A percentile compares a stretch with the other conserved stretches of the same genome.
Conservation (phyloP, 2,888 invertebrate species). For the Sinopyrophorus schimmeli region DNA sequence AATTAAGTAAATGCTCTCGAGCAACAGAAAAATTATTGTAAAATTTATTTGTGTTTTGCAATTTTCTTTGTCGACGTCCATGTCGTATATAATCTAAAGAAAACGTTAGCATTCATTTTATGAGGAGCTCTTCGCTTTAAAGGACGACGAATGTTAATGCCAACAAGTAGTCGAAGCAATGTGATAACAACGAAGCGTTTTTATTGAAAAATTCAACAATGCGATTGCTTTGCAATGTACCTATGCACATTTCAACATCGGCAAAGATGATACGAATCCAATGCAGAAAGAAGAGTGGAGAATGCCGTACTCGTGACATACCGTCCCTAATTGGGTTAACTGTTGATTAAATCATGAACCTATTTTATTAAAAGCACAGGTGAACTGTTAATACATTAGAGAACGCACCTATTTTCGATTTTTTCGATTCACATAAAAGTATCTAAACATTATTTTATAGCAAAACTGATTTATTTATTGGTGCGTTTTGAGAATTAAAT, state of each 20-base stretch:
- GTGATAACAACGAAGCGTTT: not conserved
- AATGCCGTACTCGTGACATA: slow-evolving; percentile 45
- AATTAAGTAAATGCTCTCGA: not conserved
- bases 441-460: too few species aligned
- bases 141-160: not conserved
- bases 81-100: not conserved
- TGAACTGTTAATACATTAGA: slow-evolving; percentile 23
- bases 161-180: not conserved
- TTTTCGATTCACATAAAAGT: too few species aligned
- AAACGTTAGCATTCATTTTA: not conserved
- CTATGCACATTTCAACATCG: slow-evolving; percentile 21
- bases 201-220: not conserved
- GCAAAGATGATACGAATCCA: slow-evolving; percentile 24
- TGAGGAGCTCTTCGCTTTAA: not conserved
- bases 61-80: too few species aligned
- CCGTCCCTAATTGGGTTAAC: slow-evolving; percentile 42
- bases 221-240: not conserved
- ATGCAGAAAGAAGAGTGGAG: slow-evolving; percentile 36
- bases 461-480: too few species aligned
- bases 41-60: too few species aligned
- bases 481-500: too few species aligned
- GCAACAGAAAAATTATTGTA: not conserved
- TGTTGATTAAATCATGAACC: slow-evolving; percentile 37
- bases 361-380: slow-evolving; percentile 24
- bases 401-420: too few species aligned